phyloP scores from a whole-genome alignment of 2,888 invertebrate genomes.

The Andrena praecox region DNA sequence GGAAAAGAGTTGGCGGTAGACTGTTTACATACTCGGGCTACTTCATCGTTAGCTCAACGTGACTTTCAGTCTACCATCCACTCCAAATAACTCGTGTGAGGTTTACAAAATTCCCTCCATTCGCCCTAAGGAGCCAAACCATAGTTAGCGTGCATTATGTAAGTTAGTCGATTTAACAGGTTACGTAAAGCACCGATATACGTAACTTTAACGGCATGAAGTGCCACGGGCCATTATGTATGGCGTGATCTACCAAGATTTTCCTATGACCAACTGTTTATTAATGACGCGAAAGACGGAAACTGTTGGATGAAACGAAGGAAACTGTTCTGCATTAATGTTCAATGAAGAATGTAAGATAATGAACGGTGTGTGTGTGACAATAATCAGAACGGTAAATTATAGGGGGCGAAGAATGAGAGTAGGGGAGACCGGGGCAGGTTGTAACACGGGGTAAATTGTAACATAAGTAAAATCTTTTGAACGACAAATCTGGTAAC shows the following conservation, averaged over 20 bases:
- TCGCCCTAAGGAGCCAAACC: conserved; percentile 8
- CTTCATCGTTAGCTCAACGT: neutral
- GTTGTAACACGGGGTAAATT: too few relatives aligned
- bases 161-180: conserved; percentile 51
- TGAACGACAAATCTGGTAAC: too few relatives aligned
- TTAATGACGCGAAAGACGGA: neutral
- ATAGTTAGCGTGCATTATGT: conserved; percentile 35
- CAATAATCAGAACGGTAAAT: neutral
- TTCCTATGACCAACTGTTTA: neutral
- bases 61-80: neutral
- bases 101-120: neutral
- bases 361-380: neutral
- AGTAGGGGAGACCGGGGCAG: too few relatives aligned
- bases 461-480: too few relatives aligned
- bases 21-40: neutral
- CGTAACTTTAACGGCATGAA: conserved; percentile 24
- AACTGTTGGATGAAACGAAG: neutral
- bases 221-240: conserved; percentile 12
- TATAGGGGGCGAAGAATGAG: neutral
- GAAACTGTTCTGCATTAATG: neutral
- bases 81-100: neutral
- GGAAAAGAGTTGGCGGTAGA: neutral
- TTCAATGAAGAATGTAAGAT: neutral
- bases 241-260: conserved; percentile 20
- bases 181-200: conserved; percentile 53